Base-by-base conservation (phyloP, 92 coral and sea anemone species). In the Blastomussa wellsi region DNA sequence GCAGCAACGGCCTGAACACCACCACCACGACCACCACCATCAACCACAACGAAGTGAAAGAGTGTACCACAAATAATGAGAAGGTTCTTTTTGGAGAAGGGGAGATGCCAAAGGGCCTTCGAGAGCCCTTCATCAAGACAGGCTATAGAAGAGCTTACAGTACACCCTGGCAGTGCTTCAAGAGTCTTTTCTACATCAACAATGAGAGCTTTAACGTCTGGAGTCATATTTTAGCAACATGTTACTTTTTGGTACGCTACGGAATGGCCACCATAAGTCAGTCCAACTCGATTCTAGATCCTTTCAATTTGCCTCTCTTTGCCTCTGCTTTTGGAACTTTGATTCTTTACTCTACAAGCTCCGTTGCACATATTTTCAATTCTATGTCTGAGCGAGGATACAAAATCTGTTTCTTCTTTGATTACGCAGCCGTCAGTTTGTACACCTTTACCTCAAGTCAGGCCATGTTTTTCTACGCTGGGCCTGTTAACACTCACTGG, bases 201-300 rank as follows among this genome's bases (percentile, higher is more conserved):
- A 90, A 90, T 69, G 93, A 90, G 67, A 84, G 84, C 69, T 31
- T 90, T 35, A 90, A 90, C 51, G 88, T 90, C 10, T 90, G 93
- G 93, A 90, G 87, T 37, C 93, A 90, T 78, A 24, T 86, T 11
- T 60, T 90, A 39, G 62, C 88, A 35, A 72, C 88, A 14, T 55
- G 72, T 38, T 90, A 69, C 55, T 90, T 90, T 62, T 76, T 82
- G 7, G 53, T 76, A 4, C 88, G 87, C 22, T 86, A 77, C 55
- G 79, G 72, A 52, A 52, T 48, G 64, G 76, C 82, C 26, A 37
- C 72, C 7, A 28, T 53, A 5, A 51, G 64, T 9, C 67, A 82
- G 64, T 14, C 64, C 20, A 1, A 47, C 62, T 57, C 90, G 51
- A 26, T 86, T 64, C 36, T 37, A 6, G 90, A 90, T 35, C 90